Evolutionary conservation across 1,140 invertebrate genomes (phyloP), one percentile per base, ranked within the genome.

Genomic region (Habropoda laboriosa): DNA sequence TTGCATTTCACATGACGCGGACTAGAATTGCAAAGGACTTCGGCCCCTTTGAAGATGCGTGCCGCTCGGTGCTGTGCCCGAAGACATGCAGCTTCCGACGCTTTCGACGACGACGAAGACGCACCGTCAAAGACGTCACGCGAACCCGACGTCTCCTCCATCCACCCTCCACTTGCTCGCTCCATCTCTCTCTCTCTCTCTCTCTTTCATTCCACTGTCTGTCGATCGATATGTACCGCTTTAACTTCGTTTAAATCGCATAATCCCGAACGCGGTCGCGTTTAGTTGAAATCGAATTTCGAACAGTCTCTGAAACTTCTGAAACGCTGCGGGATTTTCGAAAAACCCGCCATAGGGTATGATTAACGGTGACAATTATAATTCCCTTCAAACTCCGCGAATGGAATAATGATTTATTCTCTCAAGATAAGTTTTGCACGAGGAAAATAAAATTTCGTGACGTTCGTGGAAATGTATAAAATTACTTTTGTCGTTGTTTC

Each of bases 231-330:
- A 79, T 30, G 38, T 53, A 58, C 47, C 70, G 77, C 77, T 79
- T 79, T 79, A 72, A 72, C 68, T 79, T 79, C 77, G 77, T 73
- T 79, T 79, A 79, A 79, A 79, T 79, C 58, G 70, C 77, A 47
- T 79, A 73, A 79, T 79, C 77, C 47, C 13, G 58, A 61, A 32
- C 49, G 27, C 35, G 47, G n/a, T 24, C 70, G 21, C 70, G 38
- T 78, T 72, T 60, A 35, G 18, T 24, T 42, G 45, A 49, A 78
- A 71, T 60, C 45, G 66, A 42, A 55, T 60, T 71, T 40, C 57
- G 24, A 42, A n/a, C 35, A 27, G 40, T 75, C 27, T n/a, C 32
- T 35, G 38, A 1, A n/a, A 58, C 30, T 47, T 71, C 12, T 4
- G 18, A 7, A 0, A 21, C 5, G 12, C 30, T 35, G 3, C n/a